A percentile compares a stretch with the other conserved stretches of the same genome.
Conservation (phyloP, 2,797 vertebrate species). For the Sphenopsis melanotis region DNA sequence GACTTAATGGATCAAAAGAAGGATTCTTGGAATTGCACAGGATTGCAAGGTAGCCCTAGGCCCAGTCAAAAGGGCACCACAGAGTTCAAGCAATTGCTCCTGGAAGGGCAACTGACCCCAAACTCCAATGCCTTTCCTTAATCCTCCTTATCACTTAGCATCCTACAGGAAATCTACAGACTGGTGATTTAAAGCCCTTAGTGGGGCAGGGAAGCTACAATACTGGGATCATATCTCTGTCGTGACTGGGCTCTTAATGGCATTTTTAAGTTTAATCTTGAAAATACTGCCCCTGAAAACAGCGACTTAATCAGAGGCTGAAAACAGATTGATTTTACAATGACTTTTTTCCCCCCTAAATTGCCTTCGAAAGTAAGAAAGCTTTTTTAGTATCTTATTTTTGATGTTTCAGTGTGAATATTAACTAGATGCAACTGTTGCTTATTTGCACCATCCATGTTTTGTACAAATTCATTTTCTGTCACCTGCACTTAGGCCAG, state of each 20-base stretch:
- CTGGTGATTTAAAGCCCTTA: not conserved
- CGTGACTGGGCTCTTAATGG: not conserved
- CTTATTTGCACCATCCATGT: not conserved
- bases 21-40: not conserved
- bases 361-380: not conserved
- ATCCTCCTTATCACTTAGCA: not conserved
- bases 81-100: not conserved
- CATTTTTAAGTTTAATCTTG: not conserved
- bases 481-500: slow-evolving; percentile 8
- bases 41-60: not conserved
- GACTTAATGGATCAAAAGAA: not conserved
- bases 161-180: not conserved
- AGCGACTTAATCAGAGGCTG: not conserved
- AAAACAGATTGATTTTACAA: not conserved
- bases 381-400: not conserved
- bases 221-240: not conserved
- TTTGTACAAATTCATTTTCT: slow-evolving; percentile 57
- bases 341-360: not conserved
- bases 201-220: not conserved
- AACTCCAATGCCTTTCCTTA: not conserved
- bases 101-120: not conserved
- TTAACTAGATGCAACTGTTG: not conserved
- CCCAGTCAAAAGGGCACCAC: not conserved
- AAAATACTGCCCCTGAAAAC: not conserved
- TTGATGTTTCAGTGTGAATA: not conserved